Evolutionary conservation across 2,113 vertebrate species (phyloP).

Genomic region (Axis porcinus): DNA sequence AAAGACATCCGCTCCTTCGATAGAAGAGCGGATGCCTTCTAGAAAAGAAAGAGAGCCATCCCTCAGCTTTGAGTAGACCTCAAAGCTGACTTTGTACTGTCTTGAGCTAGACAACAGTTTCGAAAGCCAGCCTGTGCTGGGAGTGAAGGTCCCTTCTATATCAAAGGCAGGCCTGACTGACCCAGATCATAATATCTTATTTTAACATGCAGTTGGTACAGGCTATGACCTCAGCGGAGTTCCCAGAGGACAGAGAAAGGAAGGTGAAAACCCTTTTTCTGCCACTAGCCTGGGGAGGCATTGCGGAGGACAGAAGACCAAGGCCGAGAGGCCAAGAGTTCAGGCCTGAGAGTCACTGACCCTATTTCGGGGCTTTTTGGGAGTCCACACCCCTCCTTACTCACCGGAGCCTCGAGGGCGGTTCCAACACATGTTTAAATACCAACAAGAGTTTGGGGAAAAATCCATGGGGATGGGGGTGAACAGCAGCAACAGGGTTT

Average conservation of each 20-base stretch:
- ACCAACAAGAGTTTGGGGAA: too few species aligned
- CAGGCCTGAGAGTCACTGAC: too few species aligned
- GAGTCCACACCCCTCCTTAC: not conserved
- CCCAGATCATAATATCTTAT: not conserved
- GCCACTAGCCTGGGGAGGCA: not conserved
- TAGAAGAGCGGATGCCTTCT: not conserved
- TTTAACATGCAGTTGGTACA: not conserved
- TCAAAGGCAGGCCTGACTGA: not conserved
- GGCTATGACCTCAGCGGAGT: not conserved
- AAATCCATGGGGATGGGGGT: not conserved
- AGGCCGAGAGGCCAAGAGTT: too few species aligned
- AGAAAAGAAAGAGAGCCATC: not conserved
- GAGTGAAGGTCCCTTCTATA: not conserved
- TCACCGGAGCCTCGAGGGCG: fast-evolving
- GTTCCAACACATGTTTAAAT: not conserved
- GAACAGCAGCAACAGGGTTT: not conserved
- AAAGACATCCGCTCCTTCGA: not conserved
- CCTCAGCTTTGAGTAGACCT: not conserved
- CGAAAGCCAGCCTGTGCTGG: not conserved
- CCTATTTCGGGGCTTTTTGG: not conserved
- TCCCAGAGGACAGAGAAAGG: not conserved
- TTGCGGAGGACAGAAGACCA: not conserved
- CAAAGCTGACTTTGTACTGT: conserved; percentile 5
- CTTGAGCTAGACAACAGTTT: not conserved
- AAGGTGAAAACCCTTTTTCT: not conserved